A percentile compares a stretch with the other conserved stretches of the same genome.
These are phyloP conservation scores for Heliconius congener DNA, from an alignment of 1,140 invertebrate species.

Conservation along the genomic window DNA sequence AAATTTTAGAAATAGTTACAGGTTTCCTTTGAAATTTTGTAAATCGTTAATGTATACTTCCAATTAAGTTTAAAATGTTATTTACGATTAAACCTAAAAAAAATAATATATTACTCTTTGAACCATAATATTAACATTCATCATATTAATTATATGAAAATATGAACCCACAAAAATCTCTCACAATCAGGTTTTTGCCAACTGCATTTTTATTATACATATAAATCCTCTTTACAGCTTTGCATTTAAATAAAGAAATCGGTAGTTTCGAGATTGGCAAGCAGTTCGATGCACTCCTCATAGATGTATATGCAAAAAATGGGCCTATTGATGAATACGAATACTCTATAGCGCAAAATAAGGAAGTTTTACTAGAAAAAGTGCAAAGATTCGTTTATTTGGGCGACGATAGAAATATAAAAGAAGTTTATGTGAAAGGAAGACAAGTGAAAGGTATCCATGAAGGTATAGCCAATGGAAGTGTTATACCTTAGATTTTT, in stretches of 20 bases:
- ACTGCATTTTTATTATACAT: background rate
- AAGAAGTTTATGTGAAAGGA: slow-evolving; percentile 89
- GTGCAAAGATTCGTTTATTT: slow-evolving; percentile 91
- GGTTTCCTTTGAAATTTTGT: no score
- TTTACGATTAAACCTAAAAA: no score
- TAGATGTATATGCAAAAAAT: slow-evolving; percentile 82
- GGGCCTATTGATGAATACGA: slow-evolving; percentile 82
- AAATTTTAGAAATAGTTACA: no score
- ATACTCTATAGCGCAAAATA: slow-evolving; percentile 41
- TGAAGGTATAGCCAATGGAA: background rate
- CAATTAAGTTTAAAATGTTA: no score
- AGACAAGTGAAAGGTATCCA: slow-evolving; percentile 32
- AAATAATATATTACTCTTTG: no score
- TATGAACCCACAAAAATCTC: no score
- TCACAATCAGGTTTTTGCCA: no score
- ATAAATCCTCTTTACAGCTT: slow-evolving; percentile 81
- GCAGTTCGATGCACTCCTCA: slow-evolving; percentile 91
- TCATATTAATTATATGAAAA: no score
- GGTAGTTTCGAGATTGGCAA: slow-evolving; percentile 92
- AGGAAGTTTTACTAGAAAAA: slow-evolving; percentile 78
- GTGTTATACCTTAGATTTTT: background rate
- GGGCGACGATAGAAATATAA: slow-evolving; percentile 93
- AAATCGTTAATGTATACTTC: no score
- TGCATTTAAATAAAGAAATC: slow-evolving; percentile 86
- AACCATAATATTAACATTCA: no score